These are phyloP conservation scores for Camponotus vicinus DNA, from an alignment of 1,140 invertebrate species.

Conservation along the genomic window DNA sequence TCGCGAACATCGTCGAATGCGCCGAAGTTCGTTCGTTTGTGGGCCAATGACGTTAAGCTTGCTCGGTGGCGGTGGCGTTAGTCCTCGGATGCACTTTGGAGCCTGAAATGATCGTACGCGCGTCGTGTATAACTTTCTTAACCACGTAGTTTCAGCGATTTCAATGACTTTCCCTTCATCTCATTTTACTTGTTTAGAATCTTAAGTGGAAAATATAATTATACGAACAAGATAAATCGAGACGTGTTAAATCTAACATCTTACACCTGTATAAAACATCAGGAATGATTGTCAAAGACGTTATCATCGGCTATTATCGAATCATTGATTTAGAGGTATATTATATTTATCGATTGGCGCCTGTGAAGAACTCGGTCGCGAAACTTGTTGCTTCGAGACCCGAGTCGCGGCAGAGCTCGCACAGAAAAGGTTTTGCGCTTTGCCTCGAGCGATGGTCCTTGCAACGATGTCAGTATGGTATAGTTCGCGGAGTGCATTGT, in stretches of 20 bases:
- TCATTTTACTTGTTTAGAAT: background rate
- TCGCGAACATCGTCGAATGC: constrained; percentile 57
- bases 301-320: too few relatives aligned
- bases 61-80: constrained; percentile 4
- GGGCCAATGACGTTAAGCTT: constrained; percentile 57
- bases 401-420: constrained; percentile 10
- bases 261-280: background rate
- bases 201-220: background rate
- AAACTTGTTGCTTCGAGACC: constrained; percentile 69
- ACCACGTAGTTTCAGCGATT: background rate
- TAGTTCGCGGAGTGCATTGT: constrained; percentile 49
- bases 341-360: constrained; percentile 27
- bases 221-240: background rate
- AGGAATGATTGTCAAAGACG: background rate
- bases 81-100: background rate
- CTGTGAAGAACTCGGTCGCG: constrained; percentile 30
- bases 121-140: constrained; percentile 40
- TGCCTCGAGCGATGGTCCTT: constrained; percentile 34
- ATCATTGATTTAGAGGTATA: background rate
- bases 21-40: constrained; percentile 58
- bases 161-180: background rate
- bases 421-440: constrained; percentile 52
- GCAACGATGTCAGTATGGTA: constrained; percentile 14
- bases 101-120: constrained; percentile 29
- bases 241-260: background rate